phyloP scores from a whole-genome alignment of 2,797 vertebrate species.

The Anguilla obscura region DNA sequence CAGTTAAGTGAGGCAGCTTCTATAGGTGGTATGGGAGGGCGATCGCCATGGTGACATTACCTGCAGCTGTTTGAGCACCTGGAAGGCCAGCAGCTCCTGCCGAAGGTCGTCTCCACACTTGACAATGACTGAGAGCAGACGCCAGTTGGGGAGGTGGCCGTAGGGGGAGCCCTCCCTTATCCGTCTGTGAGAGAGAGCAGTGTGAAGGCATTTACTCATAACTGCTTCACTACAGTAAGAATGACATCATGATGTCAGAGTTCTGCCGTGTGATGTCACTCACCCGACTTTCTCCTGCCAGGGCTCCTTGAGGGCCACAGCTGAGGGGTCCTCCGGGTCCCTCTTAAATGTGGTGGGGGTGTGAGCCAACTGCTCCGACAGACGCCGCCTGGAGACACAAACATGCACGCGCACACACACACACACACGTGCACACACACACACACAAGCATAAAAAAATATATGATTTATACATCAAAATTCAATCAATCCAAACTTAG shows the following conservation, averaged over 20 bases:
- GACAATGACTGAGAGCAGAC: conserved; percentile 92
- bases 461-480: background rate
- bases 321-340: conserved; percentile 93
- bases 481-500: background rate
- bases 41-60: conserved; percentile 56
- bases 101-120: conserved; percentile 94
- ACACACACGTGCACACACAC: background rate
- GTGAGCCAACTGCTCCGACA: conserved; percentile 92
- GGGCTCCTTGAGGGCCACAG: conserved; percentile 93
- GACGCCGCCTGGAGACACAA: conserved; percentile 74
- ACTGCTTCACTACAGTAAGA: background rate
- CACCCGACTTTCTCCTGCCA: conserved; percentile 97
- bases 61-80: conserved; percentile 92
- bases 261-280: conserved; percentile 32
- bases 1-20: background rate
- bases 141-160: conserved; percentile 89
- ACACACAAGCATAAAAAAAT: background rate
- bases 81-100: conserved; percentile 91
- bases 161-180: conserved; percentile 93
- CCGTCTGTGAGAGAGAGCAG: conserved; percentile 68
- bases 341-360: conserved; percentile 89
- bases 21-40: too few relatives aligned
- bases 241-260: background rate
- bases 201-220: background rate
- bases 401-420: background rate